Conservation (phyloP, 2,888 invertebrate species). For the Aspidiotus rigidus region DNA sequence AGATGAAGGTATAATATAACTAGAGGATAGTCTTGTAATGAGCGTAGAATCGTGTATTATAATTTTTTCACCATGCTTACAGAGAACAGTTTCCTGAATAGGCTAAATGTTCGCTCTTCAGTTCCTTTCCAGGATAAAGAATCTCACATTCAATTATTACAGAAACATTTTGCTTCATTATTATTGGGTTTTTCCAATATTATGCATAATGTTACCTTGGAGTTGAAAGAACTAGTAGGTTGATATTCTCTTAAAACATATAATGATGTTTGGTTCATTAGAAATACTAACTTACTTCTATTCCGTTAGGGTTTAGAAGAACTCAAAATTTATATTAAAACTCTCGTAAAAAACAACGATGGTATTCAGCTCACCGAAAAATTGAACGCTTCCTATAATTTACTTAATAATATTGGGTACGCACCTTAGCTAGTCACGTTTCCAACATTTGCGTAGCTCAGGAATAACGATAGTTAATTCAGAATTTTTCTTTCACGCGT, state of each 20-base stretch:
- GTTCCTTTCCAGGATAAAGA: slow-evolving; percentile 3
- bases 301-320: slow-evolving; percentile 25
- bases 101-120: slow-evolving; percentile 12
- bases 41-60: background rate
- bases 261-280: background rate
- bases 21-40: background rate
- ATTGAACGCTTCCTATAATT: slow-evolving; percentile 23
- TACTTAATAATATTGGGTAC: slow-evolving; percentile 27
- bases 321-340: slow-evolving; percentile 27
- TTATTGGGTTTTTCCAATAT: slow-evolving; percentile 23
- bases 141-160: slow-evolving; percentile 11
- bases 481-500: background rate
- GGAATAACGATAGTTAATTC: background rate
- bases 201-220: slow-evolving; percentile 30
- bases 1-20: slow-evolving; percentile 20
- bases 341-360: slow-evolving; percentile 23
- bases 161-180: slow-evolving; percentile 19
- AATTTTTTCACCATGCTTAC: background rate
- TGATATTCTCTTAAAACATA: background rate
- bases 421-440: no score
- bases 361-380: slow-evolving; percentile 24
- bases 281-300: background rate
- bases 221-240: slow-evolving; percentile 22
- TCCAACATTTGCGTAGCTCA: no score
- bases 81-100: slow-evolving; percentile 18